Conservation (phyloP, 2,888 invertebrate species). For the Abrostola triplasia region DNA sequence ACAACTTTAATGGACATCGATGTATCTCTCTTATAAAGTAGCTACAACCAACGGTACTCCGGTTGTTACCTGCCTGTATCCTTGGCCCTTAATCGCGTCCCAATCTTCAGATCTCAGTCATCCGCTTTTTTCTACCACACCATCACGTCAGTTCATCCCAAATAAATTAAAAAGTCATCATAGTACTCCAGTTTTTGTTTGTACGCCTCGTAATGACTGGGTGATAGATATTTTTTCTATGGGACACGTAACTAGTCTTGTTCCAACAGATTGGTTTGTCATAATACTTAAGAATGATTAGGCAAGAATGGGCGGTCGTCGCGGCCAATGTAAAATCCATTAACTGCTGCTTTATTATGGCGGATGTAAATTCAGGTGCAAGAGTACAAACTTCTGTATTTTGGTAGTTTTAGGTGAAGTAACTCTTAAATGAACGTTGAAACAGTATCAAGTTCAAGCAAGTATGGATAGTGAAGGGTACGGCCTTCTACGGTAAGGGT, state of each 20-base stretch:
- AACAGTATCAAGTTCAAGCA: too few species aligned
- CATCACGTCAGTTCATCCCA: slow-evolving; percentile 65
- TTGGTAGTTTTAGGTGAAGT: too few species aligned
- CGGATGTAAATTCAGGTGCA: slow-evolving; percentile 1
- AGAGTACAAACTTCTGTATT: too few species aligned
- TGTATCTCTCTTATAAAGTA: slow-evolving; percentile 11
- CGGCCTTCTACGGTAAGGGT: too few species aligned
- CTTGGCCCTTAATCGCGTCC: slow-evolving; percentile 26
- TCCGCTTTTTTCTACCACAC: slow-evolving; percentile 62
- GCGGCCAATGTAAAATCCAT: slow-evolving; percentile 52
- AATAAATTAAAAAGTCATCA: slow-evolving; percentile 83
- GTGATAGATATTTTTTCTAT: slow-evolving; percentile 46
- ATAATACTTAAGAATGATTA: slow-evolving; percentile 49
- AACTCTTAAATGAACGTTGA: too few species aligned
- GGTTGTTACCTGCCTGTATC: slow-evolving; percentile 15
- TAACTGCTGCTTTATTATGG: slow-evolving; percentile 32
- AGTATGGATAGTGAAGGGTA: too few species aligned
- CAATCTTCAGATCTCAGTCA: slow-evolving; percentile 64
- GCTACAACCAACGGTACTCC: slow-evolving; percentile 9
- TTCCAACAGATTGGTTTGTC: slow-evolving; percentile 45
- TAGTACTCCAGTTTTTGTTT: slow-evolving; percentile 63
- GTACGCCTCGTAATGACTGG: slow-evolving; percentile 58
- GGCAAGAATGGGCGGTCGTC: slow-evolving; percentile 41
- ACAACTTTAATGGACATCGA: not conserved
- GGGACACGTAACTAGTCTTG: slow-evolving; percentile 20